phyloP scores from a whole-genome alignment of 2,797 vertebrate genomes.

The Galago senegalensis region DNA sequence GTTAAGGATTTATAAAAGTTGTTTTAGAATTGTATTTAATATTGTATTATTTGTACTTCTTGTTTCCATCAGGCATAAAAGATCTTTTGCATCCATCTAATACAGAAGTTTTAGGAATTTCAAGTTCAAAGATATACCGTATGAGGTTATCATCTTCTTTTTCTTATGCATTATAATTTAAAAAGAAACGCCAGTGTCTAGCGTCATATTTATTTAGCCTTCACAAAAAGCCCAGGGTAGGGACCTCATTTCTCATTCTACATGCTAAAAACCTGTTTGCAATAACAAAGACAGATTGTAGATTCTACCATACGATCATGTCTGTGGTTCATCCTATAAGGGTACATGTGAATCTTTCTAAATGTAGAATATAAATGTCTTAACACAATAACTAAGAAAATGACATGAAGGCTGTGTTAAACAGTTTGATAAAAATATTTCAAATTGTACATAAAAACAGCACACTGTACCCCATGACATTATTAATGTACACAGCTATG shows the following conservation, averaged over 20 bases:
- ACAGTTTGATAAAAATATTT: too few relatives aligned
- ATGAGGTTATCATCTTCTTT: neutral
- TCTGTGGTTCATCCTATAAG: too few relatives aligned
- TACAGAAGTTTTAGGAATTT: neutral
- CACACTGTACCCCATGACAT: too few relatives aligned
- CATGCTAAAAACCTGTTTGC: constrained; percentile 1
- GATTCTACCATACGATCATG: neutral
- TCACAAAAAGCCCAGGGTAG: constrained; percentile 7
- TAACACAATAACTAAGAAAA: too few relatives aligned
- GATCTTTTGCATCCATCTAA: neutral
- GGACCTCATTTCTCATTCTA: neutral
- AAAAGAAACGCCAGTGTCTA: neutral
- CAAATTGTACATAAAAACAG: too few relatives aligned
- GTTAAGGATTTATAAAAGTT: constrained; percentile 50
- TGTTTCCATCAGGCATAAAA: neutral
- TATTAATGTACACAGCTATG: too few relatives aligned
- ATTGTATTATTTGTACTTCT: neutral
- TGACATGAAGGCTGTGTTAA: too few relatives aligned
- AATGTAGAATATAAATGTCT: too few relatives aligned
- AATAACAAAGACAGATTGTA: constrained; percentile 10
- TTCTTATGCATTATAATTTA: neutral
- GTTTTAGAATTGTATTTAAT: constrained; percentile 52
- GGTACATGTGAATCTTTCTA: too few relatives aligned
- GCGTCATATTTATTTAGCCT: neutral
- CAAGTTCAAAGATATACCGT: neutral